A percentile compares a stretch with the other conserved stretches of the same genome.
phyloP scores from a whole-genome alignment of 2,113 vertebrate genomes.

The Thunnus maccoyii region DNA sequence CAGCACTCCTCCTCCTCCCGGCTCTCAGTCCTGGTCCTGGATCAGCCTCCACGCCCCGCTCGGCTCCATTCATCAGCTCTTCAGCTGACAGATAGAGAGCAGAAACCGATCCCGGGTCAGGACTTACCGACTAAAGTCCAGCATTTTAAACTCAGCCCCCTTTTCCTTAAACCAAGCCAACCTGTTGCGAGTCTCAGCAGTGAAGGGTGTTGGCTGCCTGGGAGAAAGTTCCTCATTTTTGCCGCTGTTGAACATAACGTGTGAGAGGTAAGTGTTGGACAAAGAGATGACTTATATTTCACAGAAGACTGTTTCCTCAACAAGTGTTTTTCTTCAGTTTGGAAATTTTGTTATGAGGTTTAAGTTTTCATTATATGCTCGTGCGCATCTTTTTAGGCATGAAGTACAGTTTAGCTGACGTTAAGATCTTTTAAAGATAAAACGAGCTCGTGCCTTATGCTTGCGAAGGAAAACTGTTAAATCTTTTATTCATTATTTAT shows the following conservation, averaged over 20 bases:
- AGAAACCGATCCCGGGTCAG: slow-evolving; percentile 68
- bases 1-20: slow-evolving; percentile 45
- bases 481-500: background rate
- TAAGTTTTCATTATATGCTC: background rate
- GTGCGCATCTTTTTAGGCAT: slow-evolving; percentile 1
- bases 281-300: background rate
- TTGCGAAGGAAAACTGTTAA: background rate
- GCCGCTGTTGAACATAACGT: background rate
- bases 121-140: background rate
- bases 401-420: background rate
- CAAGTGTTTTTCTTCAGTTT: background rate
- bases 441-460: no score
- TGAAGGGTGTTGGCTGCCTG: slow-evolving; percentile 75
- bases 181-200: slow-evolving; percentile 80
- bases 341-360: background rate
- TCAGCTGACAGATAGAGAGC: background rate
- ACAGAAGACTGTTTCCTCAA: no score
- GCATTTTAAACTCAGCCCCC: slow-evolving; percentile 65
- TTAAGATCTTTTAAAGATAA: no score
- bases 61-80: rapidly evolving
- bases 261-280: slow-evolving; percentile 60
- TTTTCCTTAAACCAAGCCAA: slow-evolving; percentile 68
- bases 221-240: slow-evolving; percentile 1
- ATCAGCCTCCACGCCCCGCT: slow-evolving; percentile 54
- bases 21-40: slow-evolving; percentile 37